A percentile compares a stretch with the other conserved stretches of the same genome.
Evolutionary conservation across 2,113 vertebrate species (phyloP).

Genomic region (Bubalus kerabau): DNA sequence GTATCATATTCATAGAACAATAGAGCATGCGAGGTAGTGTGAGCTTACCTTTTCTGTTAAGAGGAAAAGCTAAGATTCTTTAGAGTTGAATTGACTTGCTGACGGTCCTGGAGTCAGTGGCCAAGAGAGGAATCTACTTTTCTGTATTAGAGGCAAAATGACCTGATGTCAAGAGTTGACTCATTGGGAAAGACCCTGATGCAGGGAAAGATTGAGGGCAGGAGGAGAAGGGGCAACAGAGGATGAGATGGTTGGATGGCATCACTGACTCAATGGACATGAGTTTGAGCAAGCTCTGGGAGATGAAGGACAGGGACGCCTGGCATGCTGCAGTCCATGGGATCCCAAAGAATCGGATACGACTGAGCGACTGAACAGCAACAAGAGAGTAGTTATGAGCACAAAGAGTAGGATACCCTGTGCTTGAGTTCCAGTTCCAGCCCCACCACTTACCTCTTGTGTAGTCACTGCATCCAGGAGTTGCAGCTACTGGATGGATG

Average conservation of each 20-base stretch:
- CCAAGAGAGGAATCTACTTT: not conserved
- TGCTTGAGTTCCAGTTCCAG: not conserved
- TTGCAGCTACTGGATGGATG: not conserved
- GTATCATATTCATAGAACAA: not conserved
- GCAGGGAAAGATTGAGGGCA: not conserved
- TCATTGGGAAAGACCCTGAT: not conserved
- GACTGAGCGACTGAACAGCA: not conserved
- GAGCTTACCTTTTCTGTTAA: not conserved
- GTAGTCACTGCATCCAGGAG: not conserved
- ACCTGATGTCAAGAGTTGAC: not conserved
- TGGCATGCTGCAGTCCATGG: not conserved
- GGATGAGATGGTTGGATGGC: not conserved
- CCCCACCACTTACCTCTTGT: not conserved
- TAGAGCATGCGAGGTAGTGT: not conserved
- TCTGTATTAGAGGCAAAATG: not conserved
- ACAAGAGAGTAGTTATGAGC: not conserved
- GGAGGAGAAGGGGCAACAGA: not conserved
- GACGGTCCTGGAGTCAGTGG: not conserved
- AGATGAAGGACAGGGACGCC: not conserved
- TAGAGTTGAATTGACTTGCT: not conserved
- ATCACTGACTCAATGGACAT: rapidly evolving
- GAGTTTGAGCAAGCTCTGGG: not conserved
- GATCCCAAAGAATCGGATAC: not conserved
- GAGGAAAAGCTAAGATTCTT: not conserved
- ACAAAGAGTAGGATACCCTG: rapidly evolving